Evolutionary conservation across 2,888 invertebrate species (phyloP).

Genomic region (Dastarcus helophoroides): DNA sequence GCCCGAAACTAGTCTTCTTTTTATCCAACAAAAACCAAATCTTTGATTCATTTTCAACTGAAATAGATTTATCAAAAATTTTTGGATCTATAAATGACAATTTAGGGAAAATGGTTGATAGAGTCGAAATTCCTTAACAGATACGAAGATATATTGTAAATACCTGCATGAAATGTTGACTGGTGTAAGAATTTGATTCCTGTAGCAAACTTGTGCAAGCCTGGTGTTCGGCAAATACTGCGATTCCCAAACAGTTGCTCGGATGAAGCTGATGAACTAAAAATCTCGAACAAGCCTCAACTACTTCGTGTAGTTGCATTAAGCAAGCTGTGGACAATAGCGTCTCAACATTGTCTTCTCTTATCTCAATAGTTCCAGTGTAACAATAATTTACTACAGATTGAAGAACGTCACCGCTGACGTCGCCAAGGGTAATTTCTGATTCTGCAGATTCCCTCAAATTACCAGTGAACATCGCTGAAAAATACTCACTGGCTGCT

Average conservation of each 20-base stretch:
- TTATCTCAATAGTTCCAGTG: conserved; percentile 71
- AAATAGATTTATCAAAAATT: no score
- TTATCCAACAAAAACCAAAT: no score
- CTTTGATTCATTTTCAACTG: no score
- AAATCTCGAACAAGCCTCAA: conserved; percentile 82
- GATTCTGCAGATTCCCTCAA: conserved; percentile 71
- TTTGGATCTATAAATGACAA: no score
- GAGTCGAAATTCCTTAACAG: no score
- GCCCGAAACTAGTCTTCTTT: no score
- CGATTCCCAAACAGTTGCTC: conserved; percentile 88
- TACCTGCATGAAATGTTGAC: conserved; percentile 75
- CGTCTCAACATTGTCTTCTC: conserved; percentile 85
- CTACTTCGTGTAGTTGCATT: conserved; percentile 74
- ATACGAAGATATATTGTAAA: no score
- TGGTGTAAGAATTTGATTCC: conserved; percentile 74
- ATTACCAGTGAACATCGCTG: conserved; percentile 89
- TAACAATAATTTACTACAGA: conserved; percentile 84
- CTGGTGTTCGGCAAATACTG: conserved; percentile 87
- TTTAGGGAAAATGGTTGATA: no score
- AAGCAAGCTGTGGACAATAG: conserved; percentile 79
- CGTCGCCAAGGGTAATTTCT: conserved; percentile 73
- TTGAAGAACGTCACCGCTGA: conserved; percentile 77
- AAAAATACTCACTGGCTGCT: conserved; percentile 89
- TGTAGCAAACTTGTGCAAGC: conserved; percentile 70
- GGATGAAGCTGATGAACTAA: conserved; percentile 84